phyloP scores from a whole-genome alignment of 2,113 vertebrate species.

The Calyptommatus sinebrachiatus region DNA sequence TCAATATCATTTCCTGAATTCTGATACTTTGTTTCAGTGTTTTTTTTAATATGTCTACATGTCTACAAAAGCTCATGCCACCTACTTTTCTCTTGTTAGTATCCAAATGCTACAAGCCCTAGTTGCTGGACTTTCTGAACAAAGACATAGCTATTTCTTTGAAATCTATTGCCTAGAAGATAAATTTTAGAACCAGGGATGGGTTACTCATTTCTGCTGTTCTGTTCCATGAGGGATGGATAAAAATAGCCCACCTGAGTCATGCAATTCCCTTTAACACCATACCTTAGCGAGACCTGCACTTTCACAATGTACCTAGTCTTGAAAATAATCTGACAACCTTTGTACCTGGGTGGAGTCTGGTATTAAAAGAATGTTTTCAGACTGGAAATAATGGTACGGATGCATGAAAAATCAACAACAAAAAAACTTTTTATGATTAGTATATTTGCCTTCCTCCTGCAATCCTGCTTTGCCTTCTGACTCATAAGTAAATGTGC shows the following conservation, averaged over 20 bases:
- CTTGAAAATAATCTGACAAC: not conserved
- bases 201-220: not conserved
- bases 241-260: not conserved
- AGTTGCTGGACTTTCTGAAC: too few relatives aligned
- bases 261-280: not conserved
- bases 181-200: not conserved
- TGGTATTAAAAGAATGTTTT: accelerated
- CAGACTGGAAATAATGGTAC: accelerated
- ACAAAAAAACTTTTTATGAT: accelerated
- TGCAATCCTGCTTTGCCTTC: not conserved
- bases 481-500: not conserved
- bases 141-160: too few relatives aligned
- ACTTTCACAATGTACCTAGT: not conserved
- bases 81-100: too few relatives aligned
- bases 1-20: too few relatives aligned
- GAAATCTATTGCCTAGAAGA: not conserved
- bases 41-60: too few relatives aligned
- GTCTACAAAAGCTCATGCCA: too few relatives aligned
- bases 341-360: slow-evolving; percentile 6
- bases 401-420: accelerated
- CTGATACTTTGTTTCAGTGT: too few relatives aligned
- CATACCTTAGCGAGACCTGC: not conserved
- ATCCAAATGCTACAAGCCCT: too few relatives aligned
- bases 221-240: not conserved
- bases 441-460: not conserved